Evolutionary conservation across 2,888 invertebrate genomes (phyloP).

Genomic region (Drosophila conformis): DNA sequence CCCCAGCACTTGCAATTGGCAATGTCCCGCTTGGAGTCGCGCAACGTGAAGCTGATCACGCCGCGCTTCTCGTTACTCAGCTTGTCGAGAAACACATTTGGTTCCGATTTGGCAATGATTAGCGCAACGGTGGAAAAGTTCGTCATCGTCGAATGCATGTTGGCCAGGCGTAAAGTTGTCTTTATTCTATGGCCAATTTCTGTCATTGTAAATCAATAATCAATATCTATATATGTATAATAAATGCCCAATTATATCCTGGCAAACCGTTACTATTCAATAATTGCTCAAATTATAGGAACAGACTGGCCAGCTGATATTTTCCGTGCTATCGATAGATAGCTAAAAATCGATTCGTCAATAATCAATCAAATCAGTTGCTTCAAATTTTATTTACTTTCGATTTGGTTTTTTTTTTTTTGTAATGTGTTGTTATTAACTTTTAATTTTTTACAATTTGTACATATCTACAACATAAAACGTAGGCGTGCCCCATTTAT

Average conservation of each 20-base stretch:
- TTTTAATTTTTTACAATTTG: slow-evolving; percentile 57
- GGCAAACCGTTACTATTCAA: slow-evolving; percentile 15
- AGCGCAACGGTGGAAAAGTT: slow-evolving; percentile 86
- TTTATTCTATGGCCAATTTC: slow-evolving; percentile 9
- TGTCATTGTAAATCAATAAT: slow-evolving; percentile 36
- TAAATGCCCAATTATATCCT: not conserved
- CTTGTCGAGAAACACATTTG: slow-evolving; percentile 84
- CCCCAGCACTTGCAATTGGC: slow-evolving; percentile 93
- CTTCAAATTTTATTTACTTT: slow-evolving; percentile 41
- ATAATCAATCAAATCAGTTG: not conserved
- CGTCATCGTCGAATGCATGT: slow-evolving; percentile 69
- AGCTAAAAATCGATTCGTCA: not conserved
- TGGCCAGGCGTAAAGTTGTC: slow-evolving; percentile 19
- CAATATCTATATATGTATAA: not conserved
- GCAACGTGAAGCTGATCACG: slow-evolving; percentile 91
- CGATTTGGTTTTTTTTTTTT: slow-evolving; percentile 28
- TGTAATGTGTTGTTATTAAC: slow-evolving; percentile 30
- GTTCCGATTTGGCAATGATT: slow-evolving; percentile 88
- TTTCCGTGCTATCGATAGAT: not conserved
- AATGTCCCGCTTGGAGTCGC: slow-evolving; percentile 90
- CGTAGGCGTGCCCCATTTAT: slow-evolving; percentile 36
- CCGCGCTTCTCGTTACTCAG: slow-evolving; percentile 86
- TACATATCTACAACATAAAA: slow-evolving; percentile 80
- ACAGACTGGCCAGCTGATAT: slow-evolving; percentile 2
- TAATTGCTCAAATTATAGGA: not conserved